Evolutionary conservation across 2,797 vertebrate species (phyloP).

Genomic region (Tauraco hartlaubi): DNA sequence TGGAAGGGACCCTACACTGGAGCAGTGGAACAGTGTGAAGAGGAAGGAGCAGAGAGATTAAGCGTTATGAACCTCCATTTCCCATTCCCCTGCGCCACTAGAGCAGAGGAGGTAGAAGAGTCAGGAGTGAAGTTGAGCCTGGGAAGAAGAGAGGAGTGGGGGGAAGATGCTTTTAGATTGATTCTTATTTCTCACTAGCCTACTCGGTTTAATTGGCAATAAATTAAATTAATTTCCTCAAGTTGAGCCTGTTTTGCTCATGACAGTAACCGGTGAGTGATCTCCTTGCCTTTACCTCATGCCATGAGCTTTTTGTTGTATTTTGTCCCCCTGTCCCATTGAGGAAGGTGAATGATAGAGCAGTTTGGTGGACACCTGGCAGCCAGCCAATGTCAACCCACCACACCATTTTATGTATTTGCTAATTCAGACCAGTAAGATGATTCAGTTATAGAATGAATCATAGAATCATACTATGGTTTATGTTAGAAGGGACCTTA

Average conservation of each 20-base stretch:
- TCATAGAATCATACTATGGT: too few relatives aligned
- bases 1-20: not conserved
- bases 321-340: not conserved
- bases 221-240: not conserved
- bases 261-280: not conserved
- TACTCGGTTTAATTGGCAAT: not conserved
- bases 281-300: not conserved
- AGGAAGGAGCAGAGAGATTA: not conserved
- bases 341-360: not conserved
- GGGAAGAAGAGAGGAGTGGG: not conserved
- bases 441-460: not conserved
- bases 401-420: not conserved
- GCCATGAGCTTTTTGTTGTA: fast-evolving
- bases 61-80: not conserved
- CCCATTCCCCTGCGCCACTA: fast-evolving
- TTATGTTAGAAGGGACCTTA: too few relatives aligned
- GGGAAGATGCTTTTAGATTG: not conserved
- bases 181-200: not conserved
- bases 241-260: not conserved
- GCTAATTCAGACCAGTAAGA: not conserved
- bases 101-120: not conserved
- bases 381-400: not conserved
- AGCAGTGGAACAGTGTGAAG: not conserved
- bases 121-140: not conserved
- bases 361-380: not conserved